These are phyloP conservation scores for Mormyrus hasselquistii DNA, from an alignment of 2,797 vertebrate species.

Conservation along the genomic window DNA sequence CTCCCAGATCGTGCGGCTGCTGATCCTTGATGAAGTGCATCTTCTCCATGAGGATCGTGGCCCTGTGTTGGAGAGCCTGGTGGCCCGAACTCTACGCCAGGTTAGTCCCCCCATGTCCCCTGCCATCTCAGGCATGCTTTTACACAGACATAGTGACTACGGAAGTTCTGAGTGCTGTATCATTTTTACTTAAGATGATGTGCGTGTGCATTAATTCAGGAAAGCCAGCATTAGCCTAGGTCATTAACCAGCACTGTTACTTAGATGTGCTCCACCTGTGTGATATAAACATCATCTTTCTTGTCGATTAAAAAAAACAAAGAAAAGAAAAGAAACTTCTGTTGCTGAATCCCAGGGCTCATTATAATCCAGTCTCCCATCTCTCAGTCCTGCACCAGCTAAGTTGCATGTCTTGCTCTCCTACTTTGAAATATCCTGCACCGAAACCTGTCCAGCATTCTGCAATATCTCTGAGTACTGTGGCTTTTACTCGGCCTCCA, in stretches of 20 bases:
- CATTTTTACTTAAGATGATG: background rate
- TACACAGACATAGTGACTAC: background rate
- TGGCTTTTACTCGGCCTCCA: background rate
- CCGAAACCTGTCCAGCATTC: background rate
- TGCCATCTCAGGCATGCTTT: background rate
- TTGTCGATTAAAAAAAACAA: background rate
- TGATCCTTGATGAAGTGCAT: constrained; percentile 96
- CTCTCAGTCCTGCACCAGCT: background rate
- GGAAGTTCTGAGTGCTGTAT: background rate
- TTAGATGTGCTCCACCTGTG: background rate
- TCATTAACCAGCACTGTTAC: background rate
- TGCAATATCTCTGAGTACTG: background rate
- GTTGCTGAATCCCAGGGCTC: background rate
- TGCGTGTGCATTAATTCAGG: background rate
- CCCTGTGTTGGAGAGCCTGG: constrained; percentile 93
- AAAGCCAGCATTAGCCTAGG: background rate
- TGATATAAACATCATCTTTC: background rate
- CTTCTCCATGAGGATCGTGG: constrained; percentile 94
- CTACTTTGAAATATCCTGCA: background rate
- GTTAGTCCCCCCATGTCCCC: constrained; percentile 47
- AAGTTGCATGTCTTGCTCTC: background rate
- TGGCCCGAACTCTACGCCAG: constrained; percentile 92
- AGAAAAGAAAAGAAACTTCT: background rate
- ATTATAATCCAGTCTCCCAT: background rate
- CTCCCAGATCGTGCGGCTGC: constrained; percentile 86